Conservation (phyloP, 2,888 invertebrate genomes). For the Synanthedon formicaeformis region DNA sequence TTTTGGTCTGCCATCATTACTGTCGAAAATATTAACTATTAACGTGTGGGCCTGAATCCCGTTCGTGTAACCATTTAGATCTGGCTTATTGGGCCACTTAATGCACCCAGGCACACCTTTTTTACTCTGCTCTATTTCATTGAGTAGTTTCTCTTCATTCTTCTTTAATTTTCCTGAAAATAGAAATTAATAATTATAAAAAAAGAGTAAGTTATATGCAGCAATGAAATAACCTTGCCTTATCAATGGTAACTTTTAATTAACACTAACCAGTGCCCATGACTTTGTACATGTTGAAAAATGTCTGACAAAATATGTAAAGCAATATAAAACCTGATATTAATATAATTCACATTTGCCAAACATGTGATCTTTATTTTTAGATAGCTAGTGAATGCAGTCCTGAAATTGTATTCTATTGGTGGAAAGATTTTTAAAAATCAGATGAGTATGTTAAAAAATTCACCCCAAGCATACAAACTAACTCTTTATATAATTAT, state of each 20-base stretch:
- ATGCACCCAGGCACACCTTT: conserved; percentile 65
- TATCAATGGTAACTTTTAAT: too few species aligned
- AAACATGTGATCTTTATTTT: too few species aligned
- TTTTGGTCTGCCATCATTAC: conserved; percentile 57
- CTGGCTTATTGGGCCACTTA: conserved; percentile 65
- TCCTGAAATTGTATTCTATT: too few species aligned
- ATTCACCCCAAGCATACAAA: too few species aligned
- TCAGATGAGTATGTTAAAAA: too few species aligned
- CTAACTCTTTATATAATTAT: too few species aligned
- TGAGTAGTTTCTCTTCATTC: conserved; percentile 65
- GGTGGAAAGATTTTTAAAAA: too few species aligned
- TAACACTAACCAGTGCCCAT: conserved; percentile 6
- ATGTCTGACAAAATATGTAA: too few species aligned
- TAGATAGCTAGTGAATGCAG: too few species aligned
- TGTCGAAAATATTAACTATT: conserved; percentile 69
- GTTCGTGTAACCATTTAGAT: conserved; percentile 65
- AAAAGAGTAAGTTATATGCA: not conserved
- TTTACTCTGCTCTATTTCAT: conserved; percentile 64
- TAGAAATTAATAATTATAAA: not conserved
- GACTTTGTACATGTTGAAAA: too few species aligned
- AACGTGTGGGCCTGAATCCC: conserved; percentile 67
- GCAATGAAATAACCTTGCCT: not conserved
- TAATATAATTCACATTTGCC: too few species aligned
- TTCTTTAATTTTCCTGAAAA: conserved; percentile 69
- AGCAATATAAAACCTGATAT: too few species aligned